Conservation (phyloP, 2,888 invertebrate genomes). For the Cetonia aurata region DNA sequence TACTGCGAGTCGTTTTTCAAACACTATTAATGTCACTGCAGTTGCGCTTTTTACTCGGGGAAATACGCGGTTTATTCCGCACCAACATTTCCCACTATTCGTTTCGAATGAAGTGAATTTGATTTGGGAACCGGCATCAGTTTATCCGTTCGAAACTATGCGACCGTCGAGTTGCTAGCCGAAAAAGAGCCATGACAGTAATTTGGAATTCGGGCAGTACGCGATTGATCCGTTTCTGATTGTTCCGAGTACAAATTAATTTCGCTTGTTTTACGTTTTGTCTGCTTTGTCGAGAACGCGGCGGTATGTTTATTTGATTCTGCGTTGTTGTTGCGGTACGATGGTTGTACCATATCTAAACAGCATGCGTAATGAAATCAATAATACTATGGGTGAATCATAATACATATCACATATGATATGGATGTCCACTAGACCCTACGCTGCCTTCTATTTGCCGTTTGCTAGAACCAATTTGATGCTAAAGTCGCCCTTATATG, state of each 20-base stretch:
- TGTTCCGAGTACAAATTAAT: slow-evolving; percentile 16
- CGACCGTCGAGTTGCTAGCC: too few relatives aligned
- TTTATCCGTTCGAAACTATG: slow-evolving; percentile 16
- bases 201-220: neutral
- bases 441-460: too few relatives aligned
- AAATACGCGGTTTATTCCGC: too few relatives aligned
- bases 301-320: slow-evolving; percentile 20
- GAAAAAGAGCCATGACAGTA: too few relatives aligned
- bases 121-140: slow-evolving; percentile 25
- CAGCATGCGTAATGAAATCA: neutral
- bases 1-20: too few relatives aligned
- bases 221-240: slow-evolving; percentile 30
- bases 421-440: too few relatives aligned
- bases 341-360: neutral
- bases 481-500: too few relatives aligned
- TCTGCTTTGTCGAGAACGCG: neutral
- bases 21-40: too few relatives aligned
- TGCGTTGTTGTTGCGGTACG: neutral
- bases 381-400: neutral
- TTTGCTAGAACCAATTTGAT: too few relatives aligned
- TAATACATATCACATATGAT: too few relatives aligned
- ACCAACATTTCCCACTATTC: neutral
- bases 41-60: too few relatives aligned
- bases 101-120: slow-evolving; percentile 13
- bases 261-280: slow-evolving; percentile 9